Evolutionary conservation across 2,888 invertebrate species (phyloP), one percentile per base, ranked within the genome.

Genomic region (Coelinius sp.): DNA sequence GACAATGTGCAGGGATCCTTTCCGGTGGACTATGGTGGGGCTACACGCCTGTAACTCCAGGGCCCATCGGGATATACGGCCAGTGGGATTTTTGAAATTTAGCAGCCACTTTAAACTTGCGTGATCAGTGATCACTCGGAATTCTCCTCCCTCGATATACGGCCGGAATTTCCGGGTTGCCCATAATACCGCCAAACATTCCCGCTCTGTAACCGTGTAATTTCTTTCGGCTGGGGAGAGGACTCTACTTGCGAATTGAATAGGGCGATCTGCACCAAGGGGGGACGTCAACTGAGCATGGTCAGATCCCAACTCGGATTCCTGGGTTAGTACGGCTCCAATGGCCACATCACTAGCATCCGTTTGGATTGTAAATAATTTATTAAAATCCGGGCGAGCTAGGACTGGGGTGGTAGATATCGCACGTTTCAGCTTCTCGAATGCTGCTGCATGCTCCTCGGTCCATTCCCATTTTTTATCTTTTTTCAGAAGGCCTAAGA

Each of bases 291-390:
- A n/a, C n/a, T 38, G 38, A 10, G 4, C 38, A 38, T 2, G 10
- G 10, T 38, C 38, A 10, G 6, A 38, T 12, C 44, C 38, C 0
- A 22, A 59, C 12, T 46, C 31, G 0, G 24, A 1, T 14, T 62
- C 69, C 46, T 69, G 62, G 3, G 62, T 49, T 12, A 69, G n/a
- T 3, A 59, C 59, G 0, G 69, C 63, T 1, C 69, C 69, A 2
- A 69, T 12, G 1, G 62, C 62, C 1, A 38, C 7, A 10, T 59
- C 59, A 46, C 69, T 69, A 6, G 71, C 68, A 12, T 71, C 67
- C 8, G 63, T 63, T 0, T 68, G 71, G 17, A 71, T n/a, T 1
- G 52, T 14, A 5, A 68, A 63, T 4, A 67, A 52, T 14, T 27
- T 46, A 0, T 20, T 4, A 12, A 73, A 73, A 20, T 68, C 63